phyloP scores from a whole-genome alignment of 2,113 vertebrate genomes.

The Seriola quinqueradiata region DNA sequence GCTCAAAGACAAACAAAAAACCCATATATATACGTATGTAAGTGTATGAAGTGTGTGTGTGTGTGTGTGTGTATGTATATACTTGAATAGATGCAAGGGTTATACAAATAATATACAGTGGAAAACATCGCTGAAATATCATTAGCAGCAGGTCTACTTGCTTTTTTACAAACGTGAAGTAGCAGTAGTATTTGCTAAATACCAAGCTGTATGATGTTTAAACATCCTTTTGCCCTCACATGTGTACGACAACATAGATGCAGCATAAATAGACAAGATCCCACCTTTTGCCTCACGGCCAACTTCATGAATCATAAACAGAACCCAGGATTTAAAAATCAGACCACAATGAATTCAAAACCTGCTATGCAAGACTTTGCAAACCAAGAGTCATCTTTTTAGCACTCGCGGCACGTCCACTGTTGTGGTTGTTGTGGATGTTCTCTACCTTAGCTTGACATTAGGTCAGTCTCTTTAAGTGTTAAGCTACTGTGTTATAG shows the following conservation, averaged over 20 bases:
- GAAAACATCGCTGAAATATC: not conserved
- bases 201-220: too few relatives aligned
- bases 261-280: conserved; percentile 22
- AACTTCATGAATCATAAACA: conserved; percentile 48
- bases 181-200: too few relatives aligned
- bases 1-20: not conserved
- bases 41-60: too few relatives aligned
- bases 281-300: conserved; percentile 11
- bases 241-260: not conserved
- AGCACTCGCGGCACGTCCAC: not conserved
- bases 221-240: not conserved
- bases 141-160: not conserved
- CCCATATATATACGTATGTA: not conserved
- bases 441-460: conserved; percentile 32
- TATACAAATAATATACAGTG: conserved; percentile 1
- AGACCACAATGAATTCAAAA: not conserved
- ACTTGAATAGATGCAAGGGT: conserved; percentile 7
- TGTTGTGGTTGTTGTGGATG: conserved; percentile 15
- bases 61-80: not conserved
- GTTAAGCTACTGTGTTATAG: conserved; percentile 43
- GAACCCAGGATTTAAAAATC: conserved; percentile 10
- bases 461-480: conserved; percentile 33
- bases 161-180: not conserved
- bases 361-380: not conserved
- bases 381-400: not conserved